A percentile compares a stretch with the other conserved stretches of the same genome.
These are phyloP conservation scores for Fregetta grallaria DNA, from an alignment of 2,113 vertebrate genomes.

Conservation along the genomic window DNA sequence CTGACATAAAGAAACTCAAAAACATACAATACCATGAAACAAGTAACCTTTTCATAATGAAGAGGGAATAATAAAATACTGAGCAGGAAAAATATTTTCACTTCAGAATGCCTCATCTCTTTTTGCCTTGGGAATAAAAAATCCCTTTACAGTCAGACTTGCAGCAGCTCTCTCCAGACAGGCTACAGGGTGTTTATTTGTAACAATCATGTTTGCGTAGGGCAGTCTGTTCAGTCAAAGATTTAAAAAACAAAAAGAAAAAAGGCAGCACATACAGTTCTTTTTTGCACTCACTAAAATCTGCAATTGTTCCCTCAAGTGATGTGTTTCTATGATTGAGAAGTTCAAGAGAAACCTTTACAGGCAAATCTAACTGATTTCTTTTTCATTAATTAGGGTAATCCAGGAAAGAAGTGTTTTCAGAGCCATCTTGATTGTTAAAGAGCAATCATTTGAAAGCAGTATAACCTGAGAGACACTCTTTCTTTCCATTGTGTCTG, in stretches of 20 bases:
- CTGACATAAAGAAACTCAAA: background rate
- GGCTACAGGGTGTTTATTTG: background rate
- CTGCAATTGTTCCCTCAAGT: background rate
- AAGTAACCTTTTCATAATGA: conserved; percentile 2
- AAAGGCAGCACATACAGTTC: background rate
- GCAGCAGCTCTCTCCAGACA: background rate
- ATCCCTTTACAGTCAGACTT: background rate
- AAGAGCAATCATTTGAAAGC: background rate
- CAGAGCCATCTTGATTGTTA: background rate
- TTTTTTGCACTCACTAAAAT: background rate
- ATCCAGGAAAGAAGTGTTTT: background rate
- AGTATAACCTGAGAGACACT: background rate
- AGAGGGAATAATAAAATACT: background rate
- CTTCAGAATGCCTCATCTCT: background rate
- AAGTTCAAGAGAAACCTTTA: background rate
- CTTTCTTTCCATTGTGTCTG: background rate
- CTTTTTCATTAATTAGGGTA: background rate
- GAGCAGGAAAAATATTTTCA: background rate
- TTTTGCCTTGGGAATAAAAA: background rate
- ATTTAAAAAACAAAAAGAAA: background rate
- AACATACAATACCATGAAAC: background rate
- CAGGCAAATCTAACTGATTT: background rate
- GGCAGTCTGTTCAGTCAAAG: background rate
- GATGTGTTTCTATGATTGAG: background rate
- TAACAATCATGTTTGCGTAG: background rate